Evolutionary conservation across 1,140 invertebrate species (phyloP).

Genomic region (Globodera ellingtonae): DNA sequence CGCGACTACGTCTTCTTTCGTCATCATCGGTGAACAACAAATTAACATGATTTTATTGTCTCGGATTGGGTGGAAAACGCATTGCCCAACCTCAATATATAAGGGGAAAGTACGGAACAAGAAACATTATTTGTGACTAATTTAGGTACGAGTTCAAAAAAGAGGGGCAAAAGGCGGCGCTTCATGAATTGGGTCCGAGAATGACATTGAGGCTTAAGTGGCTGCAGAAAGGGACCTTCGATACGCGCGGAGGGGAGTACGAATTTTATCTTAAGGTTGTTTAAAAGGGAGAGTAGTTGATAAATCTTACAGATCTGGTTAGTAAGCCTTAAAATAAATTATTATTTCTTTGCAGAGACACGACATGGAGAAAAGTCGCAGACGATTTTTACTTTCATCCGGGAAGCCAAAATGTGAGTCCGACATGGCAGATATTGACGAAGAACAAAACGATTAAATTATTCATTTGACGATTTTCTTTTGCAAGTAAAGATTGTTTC

Average conservation of each 20-base stretch:
- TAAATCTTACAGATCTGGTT: not conserved
- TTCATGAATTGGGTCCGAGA: conserved; percentile 90
- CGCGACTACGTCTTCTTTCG: conserved; percentile 98
- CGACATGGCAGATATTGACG: not conserved
- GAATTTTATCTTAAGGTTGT: conserved; percentile 85
- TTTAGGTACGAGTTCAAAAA: conserved; percentile 86
- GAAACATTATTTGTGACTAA: not conserved
- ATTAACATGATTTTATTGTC: not conserved
- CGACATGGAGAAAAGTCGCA: conserved; percentile 64
- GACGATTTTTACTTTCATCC: conserved; percentile 51
- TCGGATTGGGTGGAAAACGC: not conserved
- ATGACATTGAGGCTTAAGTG: conserved; percentile 90
- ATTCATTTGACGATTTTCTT: too few species aligned
- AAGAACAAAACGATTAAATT: not conserved
- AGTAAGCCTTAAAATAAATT: not conserved
- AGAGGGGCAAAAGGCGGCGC: conserved; percentile 77
- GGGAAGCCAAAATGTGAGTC: conserved; percentile 8
- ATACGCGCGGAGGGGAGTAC: conserved; percentile 92
- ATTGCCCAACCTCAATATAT: not conserved
- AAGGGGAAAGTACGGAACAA: too few species aligned
- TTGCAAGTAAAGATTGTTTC: too few species aligned
- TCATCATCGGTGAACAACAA: conserved; percentile 79
- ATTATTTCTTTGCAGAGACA: conserved; percentile 55
- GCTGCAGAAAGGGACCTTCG: conserved; percentile 93
- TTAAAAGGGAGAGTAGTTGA: not conserved